Evolutionary conservation across 1,140 invertebrate genomes (phyloP).

Genomic region (Bombus consobrinus): DNA sequence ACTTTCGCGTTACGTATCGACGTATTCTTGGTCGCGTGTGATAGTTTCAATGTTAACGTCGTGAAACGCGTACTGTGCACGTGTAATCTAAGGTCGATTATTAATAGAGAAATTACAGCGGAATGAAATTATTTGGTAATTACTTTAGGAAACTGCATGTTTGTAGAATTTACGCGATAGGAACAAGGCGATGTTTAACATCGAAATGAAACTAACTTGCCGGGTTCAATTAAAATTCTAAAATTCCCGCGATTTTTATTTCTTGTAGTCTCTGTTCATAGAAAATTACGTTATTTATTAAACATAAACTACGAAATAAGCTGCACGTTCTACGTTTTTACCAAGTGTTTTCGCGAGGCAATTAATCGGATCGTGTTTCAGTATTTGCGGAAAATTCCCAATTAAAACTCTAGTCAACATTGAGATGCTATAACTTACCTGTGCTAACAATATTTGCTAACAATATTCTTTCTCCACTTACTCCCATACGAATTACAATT

Average conservation of each 20-base stretch:
- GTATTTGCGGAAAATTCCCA: background rate
- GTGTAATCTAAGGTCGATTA: background rate
- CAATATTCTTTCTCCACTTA: background rate
- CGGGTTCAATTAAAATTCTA: background rate
- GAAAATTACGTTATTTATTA: background rate
- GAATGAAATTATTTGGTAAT: slow-evolving; percentile 9
- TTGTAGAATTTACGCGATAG: background rate
- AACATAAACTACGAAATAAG: background rate
- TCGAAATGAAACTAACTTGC: background rate
- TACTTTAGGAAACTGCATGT: background rate
- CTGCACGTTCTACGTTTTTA: background rate
- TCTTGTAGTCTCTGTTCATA: background rate
- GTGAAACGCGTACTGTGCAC: background rate
- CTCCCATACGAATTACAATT: background rate
- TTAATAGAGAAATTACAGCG: background rate
- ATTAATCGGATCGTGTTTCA: background rate
- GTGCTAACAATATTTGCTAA: too few relatives aligned
- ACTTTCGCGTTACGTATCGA: too few relatives aligned
- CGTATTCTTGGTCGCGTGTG: background rate
- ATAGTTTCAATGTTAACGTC: background rate
- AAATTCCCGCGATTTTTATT: background rate
- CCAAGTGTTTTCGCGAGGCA: background rate
- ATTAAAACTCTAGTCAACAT: background rate
- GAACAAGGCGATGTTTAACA: background rate
- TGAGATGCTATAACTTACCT: background rate